Evolutionary conservation across 2,797 vertebrate genomes (phyloP).

Genomic region (Pyrocephalus nanus): DNA sequence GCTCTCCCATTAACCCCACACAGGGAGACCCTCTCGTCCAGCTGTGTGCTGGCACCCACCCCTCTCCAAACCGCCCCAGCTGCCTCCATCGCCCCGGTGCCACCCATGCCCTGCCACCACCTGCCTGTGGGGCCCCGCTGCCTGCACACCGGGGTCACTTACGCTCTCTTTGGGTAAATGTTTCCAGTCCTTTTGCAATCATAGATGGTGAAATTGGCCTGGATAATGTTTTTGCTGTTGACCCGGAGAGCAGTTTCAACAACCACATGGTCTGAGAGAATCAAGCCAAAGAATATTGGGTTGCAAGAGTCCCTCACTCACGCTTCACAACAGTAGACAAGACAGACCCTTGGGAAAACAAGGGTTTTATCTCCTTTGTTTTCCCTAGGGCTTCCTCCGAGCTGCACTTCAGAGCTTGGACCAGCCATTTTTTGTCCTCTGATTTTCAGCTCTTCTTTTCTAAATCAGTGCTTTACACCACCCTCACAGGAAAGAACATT

Average conservation of each 20-base stretch:
- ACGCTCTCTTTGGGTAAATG: constrained; percentile 87
- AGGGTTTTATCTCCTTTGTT: constrained; percentile 38
- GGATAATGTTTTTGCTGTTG: constrained; percentile 86
- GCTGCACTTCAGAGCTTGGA: constrained; percentile 7
- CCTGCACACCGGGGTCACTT: constrained; percentile 65
- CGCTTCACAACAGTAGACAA: not conserved
- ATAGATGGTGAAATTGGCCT: constrained; percentile 90
- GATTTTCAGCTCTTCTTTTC: constrained; percentile 19
- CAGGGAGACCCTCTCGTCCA: fast-evolving
- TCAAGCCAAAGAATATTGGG: constrained; percentile 56
- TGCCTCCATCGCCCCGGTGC: not conserved
- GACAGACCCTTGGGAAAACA: constrained; percentile 35
- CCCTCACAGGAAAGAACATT: not conserved
- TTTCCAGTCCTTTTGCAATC: constrained; percentile 88
- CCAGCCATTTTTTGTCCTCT: not conserved
- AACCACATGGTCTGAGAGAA: constrained; percentile 86
- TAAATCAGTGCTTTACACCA: not conserved
- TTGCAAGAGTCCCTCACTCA: constrained; percentile 38
- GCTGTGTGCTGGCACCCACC: not conserved
- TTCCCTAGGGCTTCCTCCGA: not conserved
- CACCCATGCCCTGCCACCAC: not conserved
- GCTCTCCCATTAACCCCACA: not conserved
- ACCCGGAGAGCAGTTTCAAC: constrained; percentile 87
- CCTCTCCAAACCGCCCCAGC: not conserved
- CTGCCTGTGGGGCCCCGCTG: fast-evolving